Conservation (phyloP, 2,888 invertebrate genomes). For the Dascillus cervinus region DNA sequence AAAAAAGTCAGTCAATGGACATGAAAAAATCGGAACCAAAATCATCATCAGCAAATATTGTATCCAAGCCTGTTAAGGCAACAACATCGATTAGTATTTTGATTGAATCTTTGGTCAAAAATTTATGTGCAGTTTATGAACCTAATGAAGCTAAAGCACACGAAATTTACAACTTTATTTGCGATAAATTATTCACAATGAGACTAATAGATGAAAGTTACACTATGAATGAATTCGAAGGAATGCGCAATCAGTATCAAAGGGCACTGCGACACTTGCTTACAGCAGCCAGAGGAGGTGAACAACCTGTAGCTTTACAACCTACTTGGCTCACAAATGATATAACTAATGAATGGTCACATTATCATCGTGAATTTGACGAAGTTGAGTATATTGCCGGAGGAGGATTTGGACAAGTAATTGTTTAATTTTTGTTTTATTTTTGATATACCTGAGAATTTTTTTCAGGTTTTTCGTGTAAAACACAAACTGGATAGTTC, state of each 20-base stretch:
- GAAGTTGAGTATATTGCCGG: conserved; percentile 62
- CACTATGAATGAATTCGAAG: conserved; percentile 60
- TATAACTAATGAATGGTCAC: conserved; percentile 52
- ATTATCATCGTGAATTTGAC: conserved; percentile 62
- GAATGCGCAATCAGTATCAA: conserved; percentile 61
- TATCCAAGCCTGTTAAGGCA: conserved; percentile 22
- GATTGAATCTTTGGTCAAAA: conserved; percentile 62
- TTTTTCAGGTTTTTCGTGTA: conserved; percentile 51
- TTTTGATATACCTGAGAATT: neutral
- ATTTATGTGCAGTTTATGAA: conserved; percentile 58
- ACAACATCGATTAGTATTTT: conserved; percentile 59
- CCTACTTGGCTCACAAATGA: conserved; percentile 48
- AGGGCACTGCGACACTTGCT: conserved; percentile 58
- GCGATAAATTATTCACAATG: conserved; percentile 59
- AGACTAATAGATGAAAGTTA: conserved; percentile 64
- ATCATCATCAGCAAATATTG: conserved; percentile 4
- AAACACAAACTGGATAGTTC: conserved; percentile 66
- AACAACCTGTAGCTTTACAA: conserved; percentile 46
- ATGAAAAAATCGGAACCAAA: conserved; percentile 1
- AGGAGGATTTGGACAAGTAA: conserved; percentile 70
- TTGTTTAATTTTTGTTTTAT: neutral
- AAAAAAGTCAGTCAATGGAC: conserved; percentile 2
- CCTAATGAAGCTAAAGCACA: conserved; percentile 51
- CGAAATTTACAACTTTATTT: conserved; percentile 58
- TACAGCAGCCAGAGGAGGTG: conserved; percentile 49